Evolutionary conservation across 2,797 vertebrate species (phyloP).

Genomic region (Dipus sagitta): DNA sequence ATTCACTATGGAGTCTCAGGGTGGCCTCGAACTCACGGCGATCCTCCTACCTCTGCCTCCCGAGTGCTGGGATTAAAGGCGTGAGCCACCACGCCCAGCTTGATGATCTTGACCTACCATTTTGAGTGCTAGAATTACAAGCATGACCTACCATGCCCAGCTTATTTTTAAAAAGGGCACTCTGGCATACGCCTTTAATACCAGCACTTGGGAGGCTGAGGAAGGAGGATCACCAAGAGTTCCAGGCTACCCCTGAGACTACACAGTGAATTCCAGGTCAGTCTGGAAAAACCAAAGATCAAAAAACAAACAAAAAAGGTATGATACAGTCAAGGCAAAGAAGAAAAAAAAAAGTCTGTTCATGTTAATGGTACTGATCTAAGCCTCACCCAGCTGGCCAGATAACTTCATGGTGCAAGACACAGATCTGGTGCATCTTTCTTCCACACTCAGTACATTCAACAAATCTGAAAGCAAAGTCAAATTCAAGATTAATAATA

Average conservation of each 20-base stretch:
- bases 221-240: not conserved
- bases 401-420: conserved; percentile 97
- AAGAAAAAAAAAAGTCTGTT: not conserved
- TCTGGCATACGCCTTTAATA: not conserved
- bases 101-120: too few relatives aligned
- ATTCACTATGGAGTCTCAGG: too few relatives aligned
- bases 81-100: too few relatives aligned
- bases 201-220: not conserved
- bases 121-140: too few relatives aligned
- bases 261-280: too few relatives aligned
- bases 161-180: not conserved
- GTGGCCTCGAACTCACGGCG: too few relatives aligned
- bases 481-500: not conserved
- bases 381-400: conserved; percentile 96
- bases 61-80: too few relatives aligned
- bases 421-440: conserved; percentile 99
- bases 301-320: not conserved
- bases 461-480: conserved; percentile 91
- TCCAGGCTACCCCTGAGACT: not conserved
- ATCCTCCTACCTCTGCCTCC: too few relatives aligned
- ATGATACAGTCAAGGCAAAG: not conserved
- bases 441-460: conserved; percentile 97
- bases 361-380: not conserved
- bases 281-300: too few relatives aligned
- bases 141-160: too few relatives aligned